Evolutionary conservation across 2,797 vertebrate genomes (phyloP).

Genomic region (Threskiornis aethiopicus): DNA sequence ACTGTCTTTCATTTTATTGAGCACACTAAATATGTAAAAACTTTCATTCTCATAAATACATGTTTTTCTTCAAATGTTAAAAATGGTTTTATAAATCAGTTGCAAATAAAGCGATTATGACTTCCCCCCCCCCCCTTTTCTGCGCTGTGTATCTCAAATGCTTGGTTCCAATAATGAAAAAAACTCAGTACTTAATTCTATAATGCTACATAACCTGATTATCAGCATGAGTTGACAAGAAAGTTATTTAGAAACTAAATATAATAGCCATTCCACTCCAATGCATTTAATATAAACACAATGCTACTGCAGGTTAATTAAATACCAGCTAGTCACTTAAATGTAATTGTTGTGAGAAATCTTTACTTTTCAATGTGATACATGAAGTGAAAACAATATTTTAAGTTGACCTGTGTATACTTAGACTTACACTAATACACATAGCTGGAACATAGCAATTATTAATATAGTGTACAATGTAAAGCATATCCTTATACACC

Average conservation of each 20-base stretch:
- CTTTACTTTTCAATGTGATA: background rate
- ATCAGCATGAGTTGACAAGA: background rate
- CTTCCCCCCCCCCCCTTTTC: background rate
- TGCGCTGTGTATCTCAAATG: background rate
- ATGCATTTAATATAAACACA: background rate
- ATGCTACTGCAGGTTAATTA: background rate
- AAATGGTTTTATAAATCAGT: background rate
- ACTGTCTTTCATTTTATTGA: background rate
- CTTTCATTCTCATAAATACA: background rate
- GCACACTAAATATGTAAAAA: background rate
- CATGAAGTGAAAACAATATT: background rate
- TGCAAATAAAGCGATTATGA: background rate
- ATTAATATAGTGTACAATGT: background rate
- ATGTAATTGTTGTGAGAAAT: slow-evolving; percentile 10
- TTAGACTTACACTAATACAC: background rate
- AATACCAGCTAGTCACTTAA: slow-evolving; percentile 12
- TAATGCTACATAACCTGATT: background rate
- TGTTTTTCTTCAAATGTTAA: background rate
- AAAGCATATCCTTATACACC: background rate
- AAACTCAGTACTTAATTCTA: background rate
- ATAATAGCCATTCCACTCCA: slow-evolving; percentile 14
- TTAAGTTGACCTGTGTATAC: background rate
- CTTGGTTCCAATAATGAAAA: background rate
- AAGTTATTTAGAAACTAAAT: slow-evolving; percentile 25
- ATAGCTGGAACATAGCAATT: background rate